Conservation (phyloP, 2,888 invertebrate genomes). For the Drosophila rellima region DNA sequence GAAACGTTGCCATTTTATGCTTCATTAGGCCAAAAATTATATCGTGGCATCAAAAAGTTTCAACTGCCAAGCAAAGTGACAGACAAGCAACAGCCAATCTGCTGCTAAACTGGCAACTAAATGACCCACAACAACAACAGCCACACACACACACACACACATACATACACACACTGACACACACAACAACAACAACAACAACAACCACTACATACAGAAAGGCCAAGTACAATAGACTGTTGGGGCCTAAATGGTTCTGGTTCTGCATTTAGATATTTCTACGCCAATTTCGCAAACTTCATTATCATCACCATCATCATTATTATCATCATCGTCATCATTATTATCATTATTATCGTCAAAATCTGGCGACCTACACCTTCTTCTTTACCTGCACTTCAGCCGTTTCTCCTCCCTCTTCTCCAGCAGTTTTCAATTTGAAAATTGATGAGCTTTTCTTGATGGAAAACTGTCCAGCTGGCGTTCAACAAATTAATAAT, state of each 20-base stretch:
- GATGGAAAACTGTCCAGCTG: constrained; percentile 68
- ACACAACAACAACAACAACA: background rate
- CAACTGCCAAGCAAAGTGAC: constrained; percentile 57
- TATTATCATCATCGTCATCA: constrained; percentile 16
- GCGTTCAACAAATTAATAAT: constrained; percentile 49
- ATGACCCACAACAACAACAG: constrained; percentile 54
- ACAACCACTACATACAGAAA: background rate
- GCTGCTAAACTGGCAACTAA: constrained; percentile 63
- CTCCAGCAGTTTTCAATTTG: constrained; percentile 61
- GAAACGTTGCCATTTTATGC: constrained; percentile 70
- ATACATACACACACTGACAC: constrained; percentile 1
- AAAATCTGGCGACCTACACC: constrained; percentile 33
- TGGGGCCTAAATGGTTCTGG: constrained; percentile 30
- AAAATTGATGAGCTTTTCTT: constrained; percentile 71
- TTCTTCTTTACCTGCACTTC: constrained; percentile 19
- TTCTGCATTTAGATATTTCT: constrained; percentile 45
- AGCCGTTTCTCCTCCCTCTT: constrained; percentile 7
- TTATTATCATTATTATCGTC: constrained; percentile 12
- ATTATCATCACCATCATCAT: constrained; percentile 31
- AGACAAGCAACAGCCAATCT: constrained; percentile 63
- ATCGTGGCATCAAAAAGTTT: constrained; percentile 58
- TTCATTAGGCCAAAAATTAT: constrained; percentile 80
- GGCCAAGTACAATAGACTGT: constrained; percentile 8
- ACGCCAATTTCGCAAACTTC: constrained; percentile 46
- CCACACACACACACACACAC: constrained; percentile 18